Evolutionary conservation across 2,113 vertebrate genomes (phyloP).

Genomic region (Hyla sarda): DNA sequence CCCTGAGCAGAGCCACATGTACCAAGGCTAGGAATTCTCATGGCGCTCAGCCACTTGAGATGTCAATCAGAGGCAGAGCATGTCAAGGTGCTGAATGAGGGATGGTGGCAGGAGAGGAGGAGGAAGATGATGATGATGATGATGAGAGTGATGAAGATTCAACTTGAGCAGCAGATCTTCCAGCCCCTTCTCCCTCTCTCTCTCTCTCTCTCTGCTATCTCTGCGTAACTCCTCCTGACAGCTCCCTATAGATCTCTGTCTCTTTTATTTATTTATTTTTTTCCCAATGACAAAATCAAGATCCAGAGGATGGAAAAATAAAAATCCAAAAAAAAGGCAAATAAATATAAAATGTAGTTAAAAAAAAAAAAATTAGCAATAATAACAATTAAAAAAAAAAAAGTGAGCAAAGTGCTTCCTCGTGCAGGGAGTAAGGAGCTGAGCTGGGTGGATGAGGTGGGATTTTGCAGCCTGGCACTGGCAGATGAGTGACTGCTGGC

Average conservation of each 20-base stretch:
- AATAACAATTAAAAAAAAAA: slow-evolving; percentile 32
- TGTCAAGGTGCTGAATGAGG: slow-evolving; percentile 99
- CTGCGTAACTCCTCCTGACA: slow-evolving; percentile 58
- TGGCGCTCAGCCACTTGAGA: slow-evolving; percentile 99
- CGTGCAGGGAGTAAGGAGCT: slow-evolving; percentile 35
- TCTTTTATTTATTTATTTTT: slow-evolving; percentile 75
- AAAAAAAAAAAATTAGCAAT: neutral
- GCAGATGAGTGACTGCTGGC: slow-evolving; percentile 98
- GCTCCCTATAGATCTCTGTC: slow-evolving; percentile 78
- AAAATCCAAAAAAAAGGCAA: slow-evolving; percentile 41
- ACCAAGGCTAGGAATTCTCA: slow-evolving; percentile 99
- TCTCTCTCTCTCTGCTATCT: slow-evolving; percentile 65
- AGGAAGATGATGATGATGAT: slow-evolving; percentile 79
- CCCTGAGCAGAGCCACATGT: slow-evolving; percentile 99
- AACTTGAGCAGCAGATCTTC: slow-evolving; percentile 92
- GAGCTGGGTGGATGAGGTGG: slow-evolving; percentile 44
- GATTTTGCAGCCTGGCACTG: slow-evolving; percentile 75
- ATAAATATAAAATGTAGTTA: slow-evolving; percentile 43
- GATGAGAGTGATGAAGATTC: slow-evolving; percentile 61
- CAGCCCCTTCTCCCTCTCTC: slow-evolving; percentile 86
- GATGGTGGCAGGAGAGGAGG: slow-evolving; percentile 83
- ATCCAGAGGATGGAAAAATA: slow-evolving; percentile 46
- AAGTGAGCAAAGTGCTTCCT: slow-evolving; percentile 53
- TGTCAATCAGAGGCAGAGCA: slow-evolving; percentile 99
- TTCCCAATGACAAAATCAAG: slow-evolving; percentile 49